Evolutionary conservation across 2,797 vertebrate genomes (phyloP).

Genomic region (Cyprinella venusta): DNA sequence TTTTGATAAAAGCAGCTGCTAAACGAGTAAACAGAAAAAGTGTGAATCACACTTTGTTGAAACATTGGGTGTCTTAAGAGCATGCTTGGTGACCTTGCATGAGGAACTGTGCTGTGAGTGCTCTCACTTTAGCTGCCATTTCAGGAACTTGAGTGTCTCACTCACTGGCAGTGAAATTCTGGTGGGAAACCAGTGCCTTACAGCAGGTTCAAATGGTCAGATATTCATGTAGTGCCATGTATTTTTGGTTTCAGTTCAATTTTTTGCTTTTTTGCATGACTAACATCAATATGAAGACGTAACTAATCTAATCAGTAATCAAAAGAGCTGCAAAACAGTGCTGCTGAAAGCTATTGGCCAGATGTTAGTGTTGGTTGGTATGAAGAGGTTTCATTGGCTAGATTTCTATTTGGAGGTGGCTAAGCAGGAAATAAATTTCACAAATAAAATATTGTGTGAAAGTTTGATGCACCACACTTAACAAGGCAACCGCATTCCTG

Average conservation of each 20-base stretch:
- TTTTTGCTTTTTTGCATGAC: not conserved
- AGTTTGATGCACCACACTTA: not conserved
- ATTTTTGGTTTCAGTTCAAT: not conserved
- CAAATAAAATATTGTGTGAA: slow-evolving; percentile 19
- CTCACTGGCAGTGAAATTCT: slow-evolving; percentile 42
- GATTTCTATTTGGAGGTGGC: not conserved
- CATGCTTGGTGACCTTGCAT: slow-evolving; percentile 6
- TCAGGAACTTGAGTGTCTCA: slow-evolving; percentile 57
- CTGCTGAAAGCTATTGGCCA: not conserved
- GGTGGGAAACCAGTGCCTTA: slow-evolving; percentile 16
- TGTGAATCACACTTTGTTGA: not conserved
- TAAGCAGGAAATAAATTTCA: slow-evolving; percentile 10
- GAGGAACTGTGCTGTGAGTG: slow-evolving; percentile 52
- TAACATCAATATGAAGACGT: not conserved
- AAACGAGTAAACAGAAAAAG: not conserved
- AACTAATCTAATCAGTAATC: not conserved
- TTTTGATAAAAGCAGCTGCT: not conserved
- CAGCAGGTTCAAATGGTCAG: not conserved
- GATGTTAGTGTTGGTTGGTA: not conserved
- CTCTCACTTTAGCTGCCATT: slow-evolving; percentile 51
- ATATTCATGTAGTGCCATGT: not conserved
- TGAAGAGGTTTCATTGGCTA: not conserved
- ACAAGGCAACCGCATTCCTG: not conserved
- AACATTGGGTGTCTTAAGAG: not conserved
- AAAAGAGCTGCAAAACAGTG: not conserved